Conservation (phyloP, 2,888 invertebrate genomes). For the Pherbina coryleti region DNA sequence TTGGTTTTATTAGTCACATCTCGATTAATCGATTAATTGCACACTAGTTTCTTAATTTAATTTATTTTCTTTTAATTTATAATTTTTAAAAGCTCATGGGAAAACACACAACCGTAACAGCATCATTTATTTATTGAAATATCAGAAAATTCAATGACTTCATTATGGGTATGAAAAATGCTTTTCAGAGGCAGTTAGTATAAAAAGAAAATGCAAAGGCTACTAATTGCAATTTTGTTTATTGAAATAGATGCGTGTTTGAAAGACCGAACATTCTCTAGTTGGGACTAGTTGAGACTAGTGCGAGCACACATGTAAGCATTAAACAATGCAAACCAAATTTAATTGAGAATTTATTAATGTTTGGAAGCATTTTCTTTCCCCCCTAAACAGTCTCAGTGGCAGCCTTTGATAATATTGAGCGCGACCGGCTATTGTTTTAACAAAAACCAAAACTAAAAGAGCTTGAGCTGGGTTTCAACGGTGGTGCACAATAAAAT, state of each 20-base stretch:
- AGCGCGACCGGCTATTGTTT: conserved; percentile 24
- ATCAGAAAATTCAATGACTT: no score
- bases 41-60: neutral
- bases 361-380: conserved; percentile 37
- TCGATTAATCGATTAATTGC: neutral
- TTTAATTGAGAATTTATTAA: conserved; percentile 34
- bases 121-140: no score
- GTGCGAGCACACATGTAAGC: conserved; percentile 35
- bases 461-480: conserved; percentile 23
- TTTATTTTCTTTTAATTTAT: neutral
- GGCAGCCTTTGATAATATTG: conserved; percentile 3
- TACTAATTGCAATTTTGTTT: conserved; percentile 14
- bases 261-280: conserved; percentile 4
- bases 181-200: neutral
- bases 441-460: conserved; percentile 32
- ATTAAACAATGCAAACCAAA: conserved; percentile 24
- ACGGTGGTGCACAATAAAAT: conserved; percentile 18
- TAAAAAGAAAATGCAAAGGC: neutral
- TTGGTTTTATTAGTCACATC: no score
- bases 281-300: conserved; percentile 3
- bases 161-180: no score
- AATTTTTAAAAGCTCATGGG: neutral
- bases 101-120: neutral
- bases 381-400: conserved; percentile 32
- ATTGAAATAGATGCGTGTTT: conserved; percentile 14